Evolutionary conservation across 2,888 invertebrate species (phyloP).

Genomic region (Pheosia tremula): DNA sequence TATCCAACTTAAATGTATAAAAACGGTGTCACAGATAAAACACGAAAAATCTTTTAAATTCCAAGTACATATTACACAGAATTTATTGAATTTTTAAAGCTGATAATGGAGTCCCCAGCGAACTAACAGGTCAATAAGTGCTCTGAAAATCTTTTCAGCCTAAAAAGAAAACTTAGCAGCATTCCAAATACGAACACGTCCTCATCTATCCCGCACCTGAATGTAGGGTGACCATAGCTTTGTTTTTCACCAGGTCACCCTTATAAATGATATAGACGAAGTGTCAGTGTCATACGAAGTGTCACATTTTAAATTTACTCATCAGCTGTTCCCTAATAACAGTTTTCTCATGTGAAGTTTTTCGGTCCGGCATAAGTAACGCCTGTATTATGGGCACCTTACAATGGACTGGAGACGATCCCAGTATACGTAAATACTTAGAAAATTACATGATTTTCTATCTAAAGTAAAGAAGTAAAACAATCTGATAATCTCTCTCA

Average conservation of each 20-base stretch:
- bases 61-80: neutral
- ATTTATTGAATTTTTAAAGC: conserved; percentile 11
- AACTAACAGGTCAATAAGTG: conserved; percentile 33
- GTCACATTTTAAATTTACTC: no score
- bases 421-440: no score
- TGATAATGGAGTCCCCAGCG: conserved; percentile 32
- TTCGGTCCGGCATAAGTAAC: no score
- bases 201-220: conserved; percentile 31
- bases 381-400: no score
- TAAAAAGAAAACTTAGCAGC: conserved; percentile 33
- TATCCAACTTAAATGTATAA: no score
- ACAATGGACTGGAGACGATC: no score
- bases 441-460: no score
- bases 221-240: conserved; percentile 11
- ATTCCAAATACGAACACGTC: conserved; percentile 34
- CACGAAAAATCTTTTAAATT: neutral
- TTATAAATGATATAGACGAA: neutral
- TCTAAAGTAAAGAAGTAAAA: neutral
- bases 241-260: neutral
- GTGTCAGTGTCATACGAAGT: no score
- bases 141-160: conserved; percentile 34
- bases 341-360: no score
- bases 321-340: no score
- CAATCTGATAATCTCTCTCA: no score
- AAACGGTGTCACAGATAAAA: neutral